These are phyloP conservation scores for Cichladusa arquata DNA, from an alignment of 2,113 vertebrate species.

Conservation along the genomic window DNA sequence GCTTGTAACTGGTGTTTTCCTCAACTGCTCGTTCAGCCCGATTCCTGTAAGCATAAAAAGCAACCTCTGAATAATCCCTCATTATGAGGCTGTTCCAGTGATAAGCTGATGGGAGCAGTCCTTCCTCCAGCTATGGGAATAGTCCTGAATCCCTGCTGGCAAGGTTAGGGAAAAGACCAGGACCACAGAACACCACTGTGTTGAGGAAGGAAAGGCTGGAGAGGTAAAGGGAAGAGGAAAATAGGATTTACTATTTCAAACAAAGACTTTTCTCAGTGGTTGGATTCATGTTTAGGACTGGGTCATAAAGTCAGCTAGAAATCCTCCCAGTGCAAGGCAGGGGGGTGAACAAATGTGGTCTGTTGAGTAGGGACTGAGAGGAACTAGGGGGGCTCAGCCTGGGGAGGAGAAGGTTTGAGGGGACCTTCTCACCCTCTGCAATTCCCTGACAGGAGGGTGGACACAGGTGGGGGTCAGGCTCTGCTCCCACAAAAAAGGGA, in stretches of 20 bases:
- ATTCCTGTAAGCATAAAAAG: background rate
- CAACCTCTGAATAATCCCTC: background rate
- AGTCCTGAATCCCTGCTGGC: background rate
- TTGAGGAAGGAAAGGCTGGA: background rate
- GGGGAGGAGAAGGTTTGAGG: background rate
- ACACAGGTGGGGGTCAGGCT: fast-evolving
- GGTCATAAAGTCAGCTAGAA: background rate
- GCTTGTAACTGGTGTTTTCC: background rate
- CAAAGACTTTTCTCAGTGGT: background rate
- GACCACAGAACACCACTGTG: background rate
- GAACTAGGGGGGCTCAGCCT: background rate
- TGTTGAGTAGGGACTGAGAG: background rate
- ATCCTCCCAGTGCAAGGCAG: fast-evolving
- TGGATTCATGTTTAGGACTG: background rate
- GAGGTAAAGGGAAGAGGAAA: background rate
- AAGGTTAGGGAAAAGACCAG: background rate
- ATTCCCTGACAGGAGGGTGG: background rate
- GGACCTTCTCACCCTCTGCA: background rate
- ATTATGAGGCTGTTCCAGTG: background rate
- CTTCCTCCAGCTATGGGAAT: fast-evolving
- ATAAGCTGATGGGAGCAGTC: background rate
- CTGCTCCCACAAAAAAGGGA: background rate
- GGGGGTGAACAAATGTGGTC: background rate
- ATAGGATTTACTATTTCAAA: background rate
- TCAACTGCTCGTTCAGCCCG: fast-evolving